Evolutionary conservation across 2,113 vertebrate genomes (phyloP), one percentile per base, ranked within the genome.

Genomic region (Capreolus pygargus): DNA sequence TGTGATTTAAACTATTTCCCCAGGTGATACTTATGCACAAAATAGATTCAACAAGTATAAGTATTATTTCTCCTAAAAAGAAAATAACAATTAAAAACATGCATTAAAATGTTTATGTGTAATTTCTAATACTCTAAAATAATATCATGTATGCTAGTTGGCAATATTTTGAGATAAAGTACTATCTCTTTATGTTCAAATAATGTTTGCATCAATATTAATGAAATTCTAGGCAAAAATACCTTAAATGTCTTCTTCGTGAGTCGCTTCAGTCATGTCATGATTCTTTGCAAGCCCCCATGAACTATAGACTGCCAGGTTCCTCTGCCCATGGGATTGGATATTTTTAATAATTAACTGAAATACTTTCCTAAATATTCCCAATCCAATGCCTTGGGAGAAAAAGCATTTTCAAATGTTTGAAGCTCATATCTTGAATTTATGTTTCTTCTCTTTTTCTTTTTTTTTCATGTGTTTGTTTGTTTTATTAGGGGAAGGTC

Each of bases 331-430:
- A 36, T 11, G 64, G 33, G 17, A 70, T 5, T 70, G n/a, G 27
- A 5, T 45, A 79, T 89, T 89, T 96, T 89, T 11, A 79, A 70
- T 52, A 81, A 60, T 70, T 85, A 36, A 82, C 45, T 81, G 19
- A 25, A 89, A 92, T 97, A 11, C 21, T 11, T 74, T 25, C 70
- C 5, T 67, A 76, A 91, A 64, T 94, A 60, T 61, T 91, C 12
- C 12, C 57, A 81, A 81, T 1, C 1, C 0, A 39, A 6, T 58
- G 4, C 58, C 16, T 70, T 57, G 84, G 14, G 11, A 86, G 33
- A 60, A 2, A 74, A 30, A 47, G 1, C 6, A 57, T 45, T 74
- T 79, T 79, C 78, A 8, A 50, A 74, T 81, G 28, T 84, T 36
- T 70, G 5, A 91, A 96, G 45, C 4, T 6, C 7, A 92, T 87